Evolutionary conservation across 2,888 invertebrate species (phyloP).

Genomic region (Cheilosia vernalis): DNA sequence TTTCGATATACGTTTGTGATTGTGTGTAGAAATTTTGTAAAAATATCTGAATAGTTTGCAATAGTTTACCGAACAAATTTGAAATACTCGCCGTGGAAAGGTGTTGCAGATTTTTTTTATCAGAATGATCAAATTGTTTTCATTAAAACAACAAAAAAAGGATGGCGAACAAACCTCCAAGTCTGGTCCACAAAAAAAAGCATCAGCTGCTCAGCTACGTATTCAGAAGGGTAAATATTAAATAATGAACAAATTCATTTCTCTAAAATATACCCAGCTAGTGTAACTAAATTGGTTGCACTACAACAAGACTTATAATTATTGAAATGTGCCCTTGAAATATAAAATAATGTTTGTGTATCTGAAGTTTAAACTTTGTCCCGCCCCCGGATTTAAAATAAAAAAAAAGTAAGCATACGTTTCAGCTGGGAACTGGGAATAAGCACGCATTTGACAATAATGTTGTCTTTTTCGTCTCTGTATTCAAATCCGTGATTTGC

Average conservation of each 20-base stretch:
- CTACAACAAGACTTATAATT: background rate
- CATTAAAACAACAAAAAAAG: slow-evolving; percentile 98
- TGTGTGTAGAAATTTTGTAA: slow-evolving; percentile 47
- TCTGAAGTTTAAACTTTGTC: background rate
- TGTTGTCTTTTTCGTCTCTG: background rate
- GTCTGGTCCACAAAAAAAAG: slow-evolving; percentile 92
- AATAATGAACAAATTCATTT: background rate
- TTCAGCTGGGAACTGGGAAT: background rate
- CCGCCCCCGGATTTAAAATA: background rate
- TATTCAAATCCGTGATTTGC: slow-evolving; percentile 1
- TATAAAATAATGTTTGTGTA: slow-evolving; percentile 1
- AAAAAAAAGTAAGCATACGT: no score
- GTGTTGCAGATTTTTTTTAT: slow-evolving; percentile 39
- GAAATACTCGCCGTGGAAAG: slow-evolving; percentile 35
- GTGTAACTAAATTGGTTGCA: background rate
- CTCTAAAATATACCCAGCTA: background rate
- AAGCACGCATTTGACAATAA: no score
- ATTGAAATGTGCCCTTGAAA: slow-evolving; percentile 48
- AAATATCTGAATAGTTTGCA: slow-evolving; percentile 20
- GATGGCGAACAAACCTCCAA: slow-evolving; percentile 94
- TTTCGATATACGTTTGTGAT: slow-evolving; percentile 53
- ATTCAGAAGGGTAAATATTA: slow-evolving; percentile 94
- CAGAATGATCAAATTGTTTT: slow-evolving; percentile 98
- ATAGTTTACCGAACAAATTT: slow-evolving; percentile 58
- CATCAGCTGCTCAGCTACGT: slow-evolving; percentile 97